Conservation (phyloP, 1,140 invertebrate species). For the Galleria mellonella region DNA sequence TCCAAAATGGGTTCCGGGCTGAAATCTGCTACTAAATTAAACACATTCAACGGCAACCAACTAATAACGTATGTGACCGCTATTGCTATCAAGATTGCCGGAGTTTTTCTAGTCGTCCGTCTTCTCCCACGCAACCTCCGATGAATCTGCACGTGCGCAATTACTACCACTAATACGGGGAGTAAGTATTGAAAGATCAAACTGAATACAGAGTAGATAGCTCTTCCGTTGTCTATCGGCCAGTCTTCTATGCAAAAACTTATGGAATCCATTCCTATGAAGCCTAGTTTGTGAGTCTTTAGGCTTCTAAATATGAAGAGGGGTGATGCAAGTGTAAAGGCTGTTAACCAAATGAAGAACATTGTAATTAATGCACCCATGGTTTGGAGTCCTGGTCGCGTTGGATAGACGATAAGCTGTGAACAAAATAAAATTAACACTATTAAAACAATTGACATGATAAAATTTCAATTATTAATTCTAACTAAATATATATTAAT, state of each 20-base stretch:
- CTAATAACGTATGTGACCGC: constrained; percentile 89
- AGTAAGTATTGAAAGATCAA: constrained; percentile 89
- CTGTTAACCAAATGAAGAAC: constrained; percentile 85
- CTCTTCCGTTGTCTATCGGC: constrained; percentile 82
- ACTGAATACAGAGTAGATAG: constrained; percentile 88
- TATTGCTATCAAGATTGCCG: constrained; percentile 87
- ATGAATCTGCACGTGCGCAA: constrained; percentile 78
- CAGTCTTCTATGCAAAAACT: constrained; percentile 87
- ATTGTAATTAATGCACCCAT: constrained; percentile 84
- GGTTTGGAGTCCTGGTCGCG: constrained; percentile 83
- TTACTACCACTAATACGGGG: constrained; percentile 87
- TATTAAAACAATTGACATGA: not conserved
- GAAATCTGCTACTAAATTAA: constrained; percentile 87
- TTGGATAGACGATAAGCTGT: constrained; percentile 91
- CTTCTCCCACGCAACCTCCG: constrained; percentile 48
- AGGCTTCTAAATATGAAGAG: constrained; percentile 84
- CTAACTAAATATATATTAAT: too few relatives aligned
- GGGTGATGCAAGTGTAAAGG: constrained; percentile 84
- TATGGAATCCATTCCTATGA: constrained; percentile 74
- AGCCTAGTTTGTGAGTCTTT: constrained; percentile 76
- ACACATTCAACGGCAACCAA: constrained; percentile 91
- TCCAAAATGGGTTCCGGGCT: constrained; percentile 73
- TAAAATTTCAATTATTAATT: not conserved
- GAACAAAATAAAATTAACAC: constrained; percentile 41
- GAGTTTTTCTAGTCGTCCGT: constrained; percentile 84